Base-by-base conservation (phyloP, 2,888 invertebrate genomes). In the Xestoiulus laeticollis region DNA sequence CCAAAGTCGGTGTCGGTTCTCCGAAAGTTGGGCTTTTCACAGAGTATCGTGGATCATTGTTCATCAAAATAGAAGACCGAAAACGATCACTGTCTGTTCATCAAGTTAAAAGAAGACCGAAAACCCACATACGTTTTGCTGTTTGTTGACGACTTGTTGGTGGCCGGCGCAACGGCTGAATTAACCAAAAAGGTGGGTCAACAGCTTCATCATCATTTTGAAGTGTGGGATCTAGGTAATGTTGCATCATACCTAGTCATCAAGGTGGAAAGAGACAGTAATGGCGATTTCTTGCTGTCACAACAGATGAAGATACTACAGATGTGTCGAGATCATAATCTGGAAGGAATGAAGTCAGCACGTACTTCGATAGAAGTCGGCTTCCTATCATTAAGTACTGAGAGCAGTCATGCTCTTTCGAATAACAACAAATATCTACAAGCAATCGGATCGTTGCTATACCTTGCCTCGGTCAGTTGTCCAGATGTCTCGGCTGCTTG, bases 271-370 rank as follows among this genome's bases (percentile, higher is more conserved):
- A 0, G 85, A 14, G 19, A 44, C 12, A 43, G 0, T 3, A 43
- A 85, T 85, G 85, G 43, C 14, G 14, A 32, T n/a, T 85, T 85
- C 85, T n/a, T 85, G 43, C 44, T 16, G n/a, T 16, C 38, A 19
- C 85, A 85, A n/a, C 14, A n/a, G 0, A 6, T 14, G 1, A 85
- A 85, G 43, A 85, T 85, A 6, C 10, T 44, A 14, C 19, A 43
- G 16, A n/a, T 85, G 19, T 43, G 33, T 16, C 16, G 38, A 12
- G 3, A 0, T 12, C 85, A 85, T 43, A 44, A 5, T 44, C 22
- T 85, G 0, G 26, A 85, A 12, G 22, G 16, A 19, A 19, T 8
- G 16, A 85, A 85, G 85, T n/a, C 44, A 1, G 14, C 38, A n/a
- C 0, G 16, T 48, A n/a, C 22, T 14, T 5, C 26, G 1, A 83